Base-by-base conservation (phyloP, 2,797 vertebrate genomes). In the Alcedo atthis region DNA sequence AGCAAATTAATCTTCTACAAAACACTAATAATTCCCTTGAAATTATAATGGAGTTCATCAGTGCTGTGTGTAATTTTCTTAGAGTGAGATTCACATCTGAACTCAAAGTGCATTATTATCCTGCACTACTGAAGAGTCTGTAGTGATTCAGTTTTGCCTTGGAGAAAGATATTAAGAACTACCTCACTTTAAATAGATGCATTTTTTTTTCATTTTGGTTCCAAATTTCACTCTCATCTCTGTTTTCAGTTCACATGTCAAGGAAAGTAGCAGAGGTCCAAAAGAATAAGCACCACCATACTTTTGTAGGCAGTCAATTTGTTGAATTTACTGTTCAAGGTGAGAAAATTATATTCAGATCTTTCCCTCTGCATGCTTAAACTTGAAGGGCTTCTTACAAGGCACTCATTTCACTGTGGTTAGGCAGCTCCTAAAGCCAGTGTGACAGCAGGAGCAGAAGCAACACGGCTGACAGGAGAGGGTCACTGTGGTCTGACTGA, bases 201-300 rank as follows among this genome's bases (percentile, higher is more conserved):
- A 12, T 11, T 26, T 84, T 55, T 26, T 55, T 83, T 78, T 46
- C 6, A 37, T 69, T 77, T 57, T n/a, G 12, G 67, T 87, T 93
- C 46, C 54, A 77, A 53, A 19, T 59, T 93, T 92, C 43, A 42
- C 80, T 68, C 22, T 24, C 28, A 55, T n/a, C 35, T 90, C 55
- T 69, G 2, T 67, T 67, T 59, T 81, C 68, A 63, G 14, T 58
- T 84, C 68, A 66, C 15, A 63, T 6, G 9, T 55, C 87, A 53
- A 48, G 40, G 88, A 94, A 94, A 59, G 37, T 48, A 89, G 35
- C 48, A 74, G 86, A 93, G 75, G 58, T 49, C 78, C 48, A 61
- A 43, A 66, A 73, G n/a, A 74, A 54, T 54, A 49, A 74, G 33
- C 54, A 10, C 24, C 45, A 82, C 66, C 40, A 10, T 62, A 35